Conservation (phyloP, 2,888 invertebrate species). For the Emmelina monodactyla region DNA sequence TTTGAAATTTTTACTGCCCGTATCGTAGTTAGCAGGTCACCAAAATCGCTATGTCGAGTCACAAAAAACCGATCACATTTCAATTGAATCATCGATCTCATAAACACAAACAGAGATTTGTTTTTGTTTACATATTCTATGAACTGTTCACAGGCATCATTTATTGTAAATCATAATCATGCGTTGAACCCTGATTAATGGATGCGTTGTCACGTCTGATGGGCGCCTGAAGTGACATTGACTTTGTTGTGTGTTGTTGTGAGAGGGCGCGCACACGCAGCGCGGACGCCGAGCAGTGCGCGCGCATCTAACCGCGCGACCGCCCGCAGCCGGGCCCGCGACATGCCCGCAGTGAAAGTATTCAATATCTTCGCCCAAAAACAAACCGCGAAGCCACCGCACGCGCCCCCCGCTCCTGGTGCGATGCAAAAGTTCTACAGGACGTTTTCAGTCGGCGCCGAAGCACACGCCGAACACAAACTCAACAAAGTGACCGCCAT, state of each 20-base stretch:
- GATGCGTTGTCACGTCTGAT: constrained; percentile 35
- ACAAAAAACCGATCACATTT: too few species aligned
- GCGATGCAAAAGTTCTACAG: constrained; percentile 61
- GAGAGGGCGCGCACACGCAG: constrained; percentile 39
- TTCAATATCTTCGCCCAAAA: constrained; percentile 64
- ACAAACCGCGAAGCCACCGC: constrained; percentile 51
- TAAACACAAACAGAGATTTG: too few species aligned
- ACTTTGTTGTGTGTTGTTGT: constrained; percentile 36
- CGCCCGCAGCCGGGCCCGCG: constrained; percentile 53
- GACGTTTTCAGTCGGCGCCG: constrained; percentile 55
- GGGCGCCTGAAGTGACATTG: constrained; percentile 50
- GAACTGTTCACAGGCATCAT: too few species aligned
- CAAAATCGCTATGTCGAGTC: too few species aligned
- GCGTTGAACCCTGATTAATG: constrained; percentile 21
- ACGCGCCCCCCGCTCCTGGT: constrained; percentile 36
- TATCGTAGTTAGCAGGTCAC: too few species aligned
- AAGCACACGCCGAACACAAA: constrained; percentile 42
- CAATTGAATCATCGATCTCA: too few species aligned
- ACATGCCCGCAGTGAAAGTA: constrained; percentile 65
- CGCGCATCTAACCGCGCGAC: constrained; percentile 53
- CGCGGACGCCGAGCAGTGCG: constrained; percentile 54
- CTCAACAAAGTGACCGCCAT: constrained; percentile 57
- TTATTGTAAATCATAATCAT: too few species aligned
- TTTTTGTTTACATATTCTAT: too few species aligned
- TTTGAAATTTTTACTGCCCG: too few species aligned